Conservation (phyloP, 1,140 invertebrate species). For the Scaptomyza graminum region DNA sequence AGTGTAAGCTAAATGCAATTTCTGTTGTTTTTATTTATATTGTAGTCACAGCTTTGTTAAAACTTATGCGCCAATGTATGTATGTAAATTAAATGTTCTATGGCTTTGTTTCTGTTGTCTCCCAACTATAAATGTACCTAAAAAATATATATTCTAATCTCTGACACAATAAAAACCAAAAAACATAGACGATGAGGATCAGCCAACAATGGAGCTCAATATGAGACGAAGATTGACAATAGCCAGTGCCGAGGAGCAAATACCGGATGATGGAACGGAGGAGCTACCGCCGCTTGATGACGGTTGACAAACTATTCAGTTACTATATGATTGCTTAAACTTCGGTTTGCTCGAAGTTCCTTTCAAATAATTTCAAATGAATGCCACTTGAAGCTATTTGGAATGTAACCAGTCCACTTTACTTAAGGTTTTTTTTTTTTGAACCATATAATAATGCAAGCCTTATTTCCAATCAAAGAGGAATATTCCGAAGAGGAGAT, state of each 20-base stretch:
- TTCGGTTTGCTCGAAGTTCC: conserved; percentile 56
- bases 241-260: conserved; percentile 68
- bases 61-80: conserved; percentile 78
- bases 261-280: conserved; percentile 67
- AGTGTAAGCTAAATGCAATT: conserved; percentile 51
- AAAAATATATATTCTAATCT: conserved; percentile 43
- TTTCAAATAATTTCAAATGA: conserved; percentile 44
- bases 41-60: conserved; percentile 76
- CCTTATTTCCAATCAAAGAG: conserved; percentile 45
- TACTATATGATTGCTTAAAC: conserved; percentile 2
- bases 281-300: conserved; percentile 71
- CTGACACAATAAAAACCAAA: conserved; percentile 27
- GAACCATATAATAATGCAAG: conserved; percentile 25
- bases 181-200: conserved; percentile 58
- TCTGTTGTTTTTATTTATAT: conserved; percentile 53
- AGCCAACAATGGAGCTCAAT: conserved; percentile 50
- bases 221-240: conserved; percentile 81
- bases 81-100: conserved; percentile 64
- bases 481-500: conserved; percentile 77
- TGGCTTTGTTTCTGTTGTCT: conserved; percentile 62
- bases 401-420: neutral
- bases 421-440: conserved; percentile 35
- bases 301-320: conserved; percentile 60
- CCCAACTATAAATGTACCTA: conserved; percentile 23
- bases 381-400: conserved; percentile 27